Evolutionary conservation across 2,113 vertebrate genomes (phyloP).

Genomic region (Gadus macrocephalus): DNA sequence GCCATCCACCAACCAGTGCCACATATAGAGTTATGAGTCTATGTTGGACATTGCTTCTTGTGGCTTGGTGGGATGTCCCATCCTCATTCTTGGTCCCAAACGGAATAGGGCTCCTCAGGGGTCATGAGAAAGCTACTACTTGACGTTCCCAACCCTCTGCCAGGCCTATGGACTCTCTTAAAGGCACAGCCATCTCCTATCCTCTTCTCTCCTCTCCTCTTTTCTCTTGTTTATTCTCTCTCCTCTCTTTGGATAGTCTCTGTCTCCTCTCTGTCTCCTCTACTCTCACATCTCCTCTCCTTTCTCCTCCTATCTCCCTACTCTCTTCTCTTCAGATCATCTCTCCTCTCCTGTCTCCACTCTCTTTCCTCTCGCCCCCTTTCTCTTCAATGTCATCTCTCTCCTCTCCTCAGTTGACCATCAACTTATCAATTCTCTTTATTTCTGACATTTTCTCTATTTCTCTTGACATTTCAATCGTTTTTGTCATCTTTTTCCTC

Average conservation of each 20-base stretch:
- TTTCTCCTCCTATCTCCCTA: conserved; percentile 8
- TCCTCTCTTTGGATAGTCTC: not conserved
- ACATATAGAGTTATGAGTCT: not conserved
- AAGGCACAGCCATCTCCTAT: not conserved
- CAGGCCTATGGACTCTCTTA: conserved; percentile 39
- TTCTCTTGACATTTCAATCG: too few relatives aligned
- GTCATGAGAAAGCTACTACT: conserved; percentile 84
- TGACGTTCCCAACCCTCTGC: conserved; percentile 79
- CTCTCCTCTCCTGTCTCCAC: not conserved
- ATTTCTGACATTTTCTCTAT: too few relatives aligned
- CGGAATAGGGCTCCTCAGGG: conserved; percentile 62
- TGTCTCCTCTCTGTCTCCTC: not conserved
- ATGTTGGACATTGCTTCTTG: not conserved
- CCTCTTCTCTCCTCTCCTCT: conserved; percentile 14
- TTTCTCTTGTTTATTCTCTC: not conserved
- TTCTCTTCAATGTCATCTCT: too few relatives aligned
- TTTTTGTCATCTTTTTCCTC: too few relatives aligned
- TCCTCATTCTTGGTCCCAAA: conserved; percentile 50
- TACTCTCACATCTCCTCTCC: not conserved
- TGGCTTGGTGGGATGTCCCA: conserved; percentile 30
- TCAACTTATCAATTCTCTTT: too few relatives aligned
- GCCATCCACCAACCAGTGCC: too few relatives aligned
- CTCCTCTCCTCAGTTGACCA: too few relatives aligned
- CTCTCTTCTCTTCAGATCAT: not conserved
- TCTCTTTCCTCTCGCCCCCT: too few relatives aligned